Evolutionary conservation across 2,113 vertebrate genomes (phyloP).

Genomic region (Pheucticus melanocephalus): DNA sequence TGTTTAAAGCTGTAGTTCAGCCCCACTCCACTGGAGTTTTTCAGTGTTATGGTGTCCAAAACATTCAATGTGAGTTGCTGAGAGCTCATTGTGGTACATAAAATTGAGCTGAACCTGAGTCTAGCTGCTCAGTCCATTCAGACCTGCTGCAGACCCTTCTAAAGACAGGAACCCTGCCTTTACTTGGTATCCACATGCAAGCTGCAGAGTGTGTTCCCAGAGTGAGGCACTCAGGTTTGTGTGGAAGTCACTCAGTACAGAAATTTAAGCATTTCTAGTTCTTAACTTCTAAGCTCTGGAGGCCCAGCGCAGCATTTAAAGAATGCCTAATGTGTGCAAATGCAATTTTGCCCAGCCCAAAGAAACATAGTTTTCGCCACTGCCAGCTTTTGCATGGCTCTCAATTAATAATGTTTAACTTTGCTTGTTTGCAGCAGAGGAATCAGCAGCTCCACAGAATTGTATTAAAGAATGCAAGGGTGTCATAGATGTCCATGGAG

Average conservation of each 20-base stretch:
- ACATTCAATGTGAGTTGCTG: not conserved
- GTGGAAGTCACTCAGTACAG: not conserved
- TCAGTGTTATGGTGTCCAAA: not conserved
- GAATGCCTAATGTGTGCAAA: not conserved
- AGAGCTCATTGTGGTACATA: not conserved
- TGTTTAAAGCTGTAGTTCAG: not conserved
- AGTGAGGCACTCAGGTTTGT: not conserved
- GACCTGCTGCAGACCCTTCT: not conserved
- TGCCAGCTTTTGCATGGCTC: not conserved
- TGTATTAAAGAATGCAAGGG: not conserved
- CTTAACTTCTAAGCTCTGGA: not conserved
- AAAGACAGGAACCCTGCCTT: not conserved
- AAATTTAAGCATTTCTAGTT: not conserved
- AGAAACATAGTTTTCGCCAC: not conserved
- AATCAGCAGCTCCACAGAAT: not conserved
- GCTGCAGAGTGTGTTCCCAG: not conserved
- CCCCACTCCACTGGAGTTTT: not conserved
- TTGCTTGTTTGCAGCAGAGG: not conserved
- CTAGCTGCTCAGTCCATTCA: not conserved
- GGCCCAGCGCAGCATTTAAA: not conserved
- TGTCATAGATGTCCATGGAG: not conserved
- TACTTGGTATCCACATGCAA: not conserved
- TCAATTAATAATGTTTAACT: not conserved
- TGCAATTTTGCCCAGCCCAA: not conserved
- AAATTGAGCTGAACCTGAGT: not conserved